Percentiles rank a stretch among this genome's conserved stretches.
These are phyloP conservation scores for Incurvaria masculella DNA, from an alignment of 2,888 invertebrate species.

Conservation along the genomic window DNA sequence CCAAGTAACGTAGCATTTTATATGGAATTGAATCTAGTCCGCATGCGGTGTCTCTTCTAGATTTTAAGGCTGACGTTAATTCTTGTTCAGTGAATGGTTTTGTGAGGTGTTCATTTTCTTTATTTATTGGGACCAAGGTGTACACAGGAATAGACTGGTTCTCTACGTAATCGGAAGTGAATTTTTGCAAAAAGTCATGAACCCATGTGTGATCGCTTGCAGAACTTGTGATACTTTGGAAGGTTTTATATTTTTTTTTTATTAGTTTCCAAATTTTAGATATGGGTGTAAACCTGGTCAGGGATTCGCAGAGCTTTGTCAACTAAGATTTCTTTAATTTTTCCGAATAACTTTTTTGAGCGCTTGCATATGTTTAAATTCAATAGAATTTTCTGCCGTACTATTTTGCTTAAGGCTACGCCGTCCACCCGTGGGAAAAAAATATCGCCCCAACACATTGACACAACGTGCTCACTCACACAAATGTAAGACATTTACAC, in stretches of 20 bases:
- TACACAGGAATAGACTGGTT: not conserved
- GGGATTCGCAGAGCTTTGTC: not conserved
- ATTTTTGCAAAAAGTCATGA: not conserved
- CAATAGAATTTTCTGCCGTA: not conserved
- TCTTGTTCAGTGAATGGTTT: not conserved
- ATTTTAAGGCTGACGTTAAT: not conserved
- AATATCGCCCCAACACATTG: too few relatives aligned
- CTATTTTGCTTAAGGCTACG: too few relatives aligned
- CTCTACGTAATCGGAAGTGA: not conserved
- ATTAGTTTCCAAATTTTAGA: not conserved
- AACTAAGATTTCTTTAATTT: not conserved
- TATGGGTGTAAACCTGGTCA: not conserved
- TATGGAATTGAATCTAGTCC: not conserved
- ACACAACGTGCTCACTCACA: too few relatives aligned
- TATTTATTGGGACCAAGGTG: not conserved
- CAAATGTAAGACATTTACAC: too few relatives aligned
- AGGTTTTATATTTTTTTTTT: not conserved
- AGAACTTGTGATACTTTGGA: not conserved
- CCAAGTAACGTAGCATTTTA: not conserved
- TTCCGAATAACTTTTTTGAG: conserved; percentile 2
- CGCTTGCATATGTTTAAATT: conserved; percentile 3
- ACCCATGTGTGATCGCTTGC: not conserved
- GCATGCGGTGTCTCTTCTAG: conserved; percentile 1
- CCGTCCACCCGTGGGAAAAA: too few relatives aligned
- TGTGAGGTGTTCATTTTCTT: not conserved